A percentile compares a stretch with the other conserved stretches of the same genome.
phyloP scores from a whole-genome alignment of 1,140 invertebrate genomes.

The Cherax quadricarinatus region DNA sequence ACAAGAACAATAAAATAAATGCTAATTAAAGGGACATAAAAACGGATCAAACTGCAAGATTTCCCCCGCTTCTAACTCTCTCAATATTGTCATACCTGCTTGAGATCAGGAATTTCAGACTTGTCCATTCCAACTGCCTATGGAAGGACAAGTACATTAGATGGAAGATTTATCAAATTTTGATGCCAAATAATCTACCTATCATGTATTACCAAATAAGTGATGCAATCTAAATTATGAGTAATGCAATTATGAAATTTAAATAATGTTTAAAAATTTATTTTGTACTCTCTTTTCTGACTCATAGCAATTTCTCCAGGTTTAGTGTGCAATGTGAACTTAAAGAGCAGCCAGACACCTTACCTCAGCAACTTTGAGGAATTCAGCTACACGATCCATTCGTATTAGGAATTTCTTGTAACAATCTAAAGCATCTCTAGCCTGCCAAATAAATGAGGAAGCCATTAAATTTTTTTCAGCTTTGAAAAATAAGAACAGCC shows the following conservation, averaged over 20 bases:
- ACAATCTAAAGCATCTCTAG: slow-evolving; percentile 96
- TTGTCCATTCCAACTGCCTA: slow-evolving; percentile 74
- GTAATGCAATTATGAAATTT: neutral
- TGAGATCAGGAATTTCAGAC: slow-evolving; percentile 74
- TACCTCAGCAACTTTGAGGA: slow-evolving; percentile 97
- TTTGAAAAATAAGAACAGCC: too few species aligned
- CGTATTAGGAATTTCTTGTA: slow-evolving; percentile 99
- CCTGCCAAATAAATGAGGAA: slow-evolving; percentile 79
- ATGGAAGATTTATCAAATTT: slow-evolving; percentile 24
- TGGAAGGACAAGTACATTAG: slow-evolving; percentile 41
- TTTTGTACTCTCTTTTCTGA: neutral
- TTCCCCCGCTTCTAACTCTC: neutral
- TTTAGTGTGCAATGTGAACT: neutral
- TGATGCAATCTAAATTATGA: neutral
- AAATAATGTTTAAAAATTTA: neutral
- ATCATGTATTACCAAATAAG: neutral
- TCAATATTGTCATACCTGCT: slow-evolving; percentile 70
- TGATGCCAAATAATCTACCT: slow-evolving; percentile 7
- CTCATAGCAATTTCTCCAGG: neutral
- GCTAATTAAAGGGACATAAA: slow-evolving; percentile 9
- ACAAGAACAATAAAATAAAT: neutral
- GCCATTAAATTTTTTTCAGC: too few species aligned
- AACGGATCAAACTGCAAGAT: neutral
- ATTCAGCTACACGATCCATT: slow-evolving; percentile 99
- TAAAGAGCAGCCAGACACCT: slow-evolving; percentile 73